Evolutionary conservation across 2,888 invertebrate genomes (phyloP), one percentile per base, ranked within the genome.

Genomic region (Perithous albicinctus): DNA sequence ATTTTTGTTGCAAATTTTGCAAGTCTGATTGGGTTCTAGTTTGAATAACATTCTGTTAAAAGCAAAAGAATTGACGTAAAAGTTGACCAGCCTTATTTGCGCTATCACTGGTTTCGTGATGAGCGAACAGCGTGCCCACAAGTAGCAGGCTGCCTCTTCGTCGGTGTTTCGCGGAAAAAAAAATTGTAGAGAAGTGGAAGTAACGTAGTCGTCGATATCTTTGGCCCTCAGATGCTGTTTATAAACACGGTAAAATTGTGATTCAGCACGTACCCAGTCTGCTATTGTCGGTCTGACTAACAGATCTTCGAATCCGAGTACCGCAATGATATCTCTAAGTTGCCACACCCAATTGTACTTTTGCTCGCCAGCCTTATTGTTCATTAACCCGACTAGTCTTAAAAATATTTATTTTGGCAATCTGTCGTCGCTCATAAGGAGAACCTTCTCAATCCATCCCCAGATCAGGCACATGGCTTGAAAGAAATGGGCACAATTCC

Each of bases 281-380:
- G 7, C 67, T 29, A 1, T 1, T 2, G 8, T 51, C 67, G 51
- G 51, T 48, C 48, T 51, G 15, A 32, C 12, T 35, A 48, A 48
- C 46, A 67, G 48, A 8, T 67, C 67, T 3, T 29, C 67, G 18
- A 51, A 48, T 32, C 51, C 51, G 4, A 29, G 32, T 48, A 12
- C 29, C 51, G 46, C 2, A 38, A 67, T 48, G 0, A 67, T 32
- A n/a, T 48, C 51, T 20, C 35, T 69, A 26, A 69, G 41, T 35
- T 69, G 51, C 35, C 35, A 38, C 7, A 32, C 69, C 69, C 69
- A 69, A 10, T 69, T 69, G 35, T 38, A 32, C 48, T 69, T 38
- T 29, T 35, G 12, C 2, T 51, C 51, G 35, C 69, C 20, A 10
- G 23, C 51, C n/a, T 35, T 51, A 0, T 54, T 69, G 12, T 51